A percentile compares a stretch with the other conserved stretches of the same genome.
phyloP scores from a whole-genome alignment of 2,113 vertebrate genomes.

The Menura novaehollandiae region DNA sequence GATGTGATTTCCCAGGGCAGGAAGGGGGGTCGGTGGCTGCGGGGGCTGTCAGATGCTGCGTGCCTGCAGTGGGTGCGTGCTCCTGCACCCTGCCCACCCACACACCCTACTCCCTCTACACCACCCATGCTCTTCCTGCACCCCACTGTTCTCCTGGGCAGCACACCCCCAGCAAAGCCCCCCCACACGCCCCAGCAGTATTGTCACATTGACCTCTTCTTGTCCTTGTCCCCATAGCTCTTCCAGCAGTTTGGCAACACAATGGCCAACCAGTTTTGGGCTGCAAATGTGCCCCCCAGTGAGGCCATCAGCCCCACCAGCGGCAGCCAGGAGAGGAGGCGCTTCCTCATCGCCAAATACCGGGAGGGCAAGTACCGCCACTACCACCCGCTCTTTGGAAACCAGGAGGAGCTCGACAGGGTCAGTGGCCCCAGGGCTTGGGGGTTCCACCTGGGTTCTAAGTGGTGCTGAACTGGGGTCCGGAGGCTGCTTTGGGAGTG shows the following conservation, averaged over 20 bases:
- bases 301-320: constrained; percentile 81
- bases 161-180: neutral
- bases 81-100: neutral
- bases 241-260: constrained; percentile 84
- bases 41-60: neutral
- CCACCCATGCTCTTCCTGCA: neutral
- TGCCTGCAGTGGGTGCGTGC: neutral
- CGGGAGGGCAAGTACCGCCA: constrained; percentile 92
- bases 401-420: constrained; percentile 89
- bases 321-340: constrained; percentile 74
- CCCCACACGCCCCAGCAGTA: neutral
- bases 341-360: constrained; percentile 87
- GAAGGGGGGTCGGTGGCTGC: neutral
- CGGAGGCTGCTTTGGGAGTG: neutral
- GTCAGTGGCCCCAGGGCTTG: constrained; percentile 48
- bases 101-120: neutral
- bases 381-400: constrained; percentile 89
- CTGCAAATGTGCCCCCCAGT: constrained; percentile 90
- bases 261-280: constrained; percentile 89
- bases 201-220: neutral
- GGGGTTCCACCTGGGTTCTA: neutral
- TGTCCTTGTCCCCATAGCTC: constrained; percentile 68
- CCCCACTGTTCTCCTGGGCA: neutral
- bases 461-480: neutral
- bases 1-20: neutral